phyloP scores from a whole-genome alignment of 2,797 vertebrate species.

The Hippocampus kuda region DNA sequence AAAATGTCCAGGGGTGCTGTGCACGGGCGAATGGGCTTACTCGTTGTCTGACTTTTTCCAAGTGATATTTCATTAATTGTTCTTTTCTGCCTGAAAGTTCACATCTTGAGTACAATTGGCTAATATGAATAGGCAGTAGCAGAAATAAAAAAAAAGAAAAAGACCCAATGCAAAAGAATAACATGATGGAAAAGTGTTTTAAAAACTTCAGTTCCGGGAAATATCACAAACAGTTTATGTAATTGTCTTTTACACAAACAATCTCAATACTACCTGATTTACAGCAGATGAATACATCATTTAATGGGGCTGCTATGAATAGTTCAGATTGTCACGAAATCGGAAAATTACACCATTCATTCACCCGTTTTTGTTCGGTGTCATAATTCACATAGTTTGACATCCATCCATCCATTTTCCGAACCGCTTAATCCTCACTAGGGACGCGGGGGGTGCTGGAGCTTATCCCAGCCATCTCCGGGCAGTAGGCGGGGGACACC shows the following conservation, averaged over 20 bases:
- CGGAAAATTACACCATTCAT: background rate
- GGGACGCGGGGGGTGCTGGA: no score
- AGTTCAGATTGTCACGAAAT: background rate
- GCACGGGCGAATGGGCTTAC: conserved; percentile 13
- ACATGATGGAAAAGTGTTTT: background rate
- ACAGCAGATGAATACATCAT: background rate
- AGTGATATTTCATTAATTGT: conserved; percentile 29
- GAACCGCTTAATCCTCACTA: no score
- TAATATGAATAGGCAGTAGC: conserved; percentile 13
- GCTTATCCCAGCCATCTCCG: no score
- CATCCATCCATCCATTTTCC: no score
- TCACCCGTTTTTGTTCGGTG: background rate
- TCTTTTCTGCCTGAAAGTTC: conserved; percentile 23
- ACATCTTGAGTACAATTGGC: conserved; percentile 21
- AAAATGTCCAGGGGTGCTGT: conserved; percentile 8
- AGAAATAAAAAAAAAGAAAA: background rate
- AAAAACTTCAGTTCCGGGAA: background rate
- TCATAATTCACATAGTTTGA: background rate
- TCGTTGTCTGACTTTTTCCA: conserved; percentile 16
- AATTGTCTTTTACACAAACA: background rate
- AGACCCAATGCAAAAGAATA: conserved; percentile 4
- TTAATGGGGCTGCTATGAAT: background rate
- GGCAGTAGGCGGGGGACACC: no score
- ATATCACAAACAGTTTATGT: background rate
- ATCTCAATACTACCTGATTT: background rate